Percentiles rank a stretch among this genome's conserved stretches.
These are phyloP conservation scores for Pantherophis vulpinus DNA, from an alignment of 2,797 vertebrate genomes.

Conservation along the genomic window DNA sequence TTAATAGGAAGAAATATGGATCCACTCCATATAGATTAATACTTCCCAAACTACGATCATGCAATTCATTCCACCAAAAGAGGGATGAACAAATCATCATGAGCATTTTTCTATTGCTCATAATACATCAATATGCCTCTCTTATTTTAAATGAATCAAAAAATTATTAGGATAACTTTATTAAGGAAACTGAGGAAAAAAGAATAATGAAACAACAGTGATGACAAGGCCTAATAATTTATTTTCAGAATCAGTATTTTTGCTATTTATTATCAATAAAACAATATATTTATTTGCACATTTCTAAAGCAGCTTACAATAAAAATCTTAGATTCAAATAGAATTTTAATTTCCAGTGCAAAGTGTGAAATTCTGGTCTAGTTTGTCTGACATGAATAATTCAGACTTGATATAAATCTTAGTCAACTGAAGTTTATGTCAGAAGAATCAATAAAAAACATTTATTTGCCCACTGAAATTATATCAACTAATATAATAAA, in stretches of 20 bases:
- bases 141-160: background rate
- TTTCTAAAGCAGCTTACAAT: background rate
- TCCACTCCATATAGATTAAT: background rate
- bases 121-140: background rate
- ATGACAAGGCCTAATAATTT: background rate
- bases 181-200: background rate
- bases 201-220: background rate
- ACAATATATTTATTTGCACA: background rate
- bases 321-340: background rate
- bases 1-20: background rate
- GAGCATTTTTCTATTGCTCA: background rate
- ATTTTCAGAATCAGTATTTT: background rate
- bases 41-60: background rate
- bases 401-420: background rate
- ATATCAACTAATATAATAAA: background rate
- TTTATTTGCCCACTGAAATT: background rate
- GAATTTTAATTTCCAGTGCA: background rate
- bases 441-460: background rate
- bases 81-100: background rate
- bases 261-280: background rate
- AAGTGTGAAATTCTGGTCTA: background rate
- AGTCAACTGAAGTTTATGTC: background rate
- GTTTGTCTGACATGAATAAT: background rate
- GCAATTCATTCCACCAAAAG: background rate
- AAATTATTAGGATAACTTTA: background rate